Conservation (phyloP, 2,113 vertebrate genomes). For the Tor tambroides region DNA sequence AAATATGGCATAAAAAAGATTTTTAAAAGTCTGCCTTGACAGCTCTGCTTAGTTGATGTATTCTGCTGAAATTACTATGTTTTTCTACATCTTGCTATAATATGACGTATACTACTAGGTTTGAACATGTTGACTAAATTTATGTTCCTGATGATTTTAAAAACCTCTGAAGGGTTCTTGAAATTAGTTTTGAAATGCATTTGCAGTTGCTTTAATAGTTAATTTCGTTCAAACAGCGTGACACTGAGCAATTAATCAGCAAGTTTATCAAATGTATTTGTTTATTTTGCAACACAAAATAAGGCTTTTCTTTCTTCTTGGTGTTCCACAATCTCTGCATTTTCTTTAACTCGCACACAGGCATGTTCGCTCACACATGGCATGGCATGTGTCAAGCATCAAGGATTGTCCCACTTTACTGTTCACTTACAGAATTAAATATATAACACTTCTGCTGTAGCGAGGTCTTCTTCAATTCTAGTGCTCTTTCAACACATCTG, state of each 20-base stretch:
- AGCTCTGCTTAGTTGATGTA: background rate
- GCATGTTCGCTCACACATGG: background rate
- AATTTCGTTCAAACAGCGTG: background rate
- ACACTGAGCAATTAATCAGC: background rate
- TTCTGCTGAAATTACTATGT: background rate
- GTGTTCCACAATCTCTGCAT: background rate
- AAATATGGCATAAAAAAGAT: background rate
- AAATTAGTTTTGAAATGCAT: background rate
- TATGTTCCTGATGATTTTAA: background rate
- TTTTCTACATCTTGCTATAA: background rate
- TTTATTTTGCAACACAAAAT: background rate
- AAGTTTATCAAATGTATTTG: too few relatives aligned
- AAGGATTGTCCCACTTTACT: background rate
- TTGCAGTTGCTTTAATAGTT: background rate
- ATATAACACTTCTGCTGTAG: background rate
- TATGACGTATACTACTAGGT: background rate
- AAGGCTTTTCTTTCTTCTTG: background rate
- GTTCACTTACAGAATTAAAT: background rate
- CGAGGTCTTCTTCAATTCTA: background rate
- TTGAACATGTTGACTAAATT: background rate
- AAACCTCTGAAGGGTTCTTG: background rate
- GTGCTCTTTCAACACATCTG: conserved; percentile 4
- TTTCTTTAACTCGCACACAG: too few relatives aligned
- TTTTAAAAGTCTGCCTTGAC: background rate
- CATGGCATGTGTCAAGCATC: background rate